These are phyloP conservation scores for Philhelius pedissequus DNA, from an alignment of 2,888 invertebrate species.

Conservation along the genomic window DNA sequence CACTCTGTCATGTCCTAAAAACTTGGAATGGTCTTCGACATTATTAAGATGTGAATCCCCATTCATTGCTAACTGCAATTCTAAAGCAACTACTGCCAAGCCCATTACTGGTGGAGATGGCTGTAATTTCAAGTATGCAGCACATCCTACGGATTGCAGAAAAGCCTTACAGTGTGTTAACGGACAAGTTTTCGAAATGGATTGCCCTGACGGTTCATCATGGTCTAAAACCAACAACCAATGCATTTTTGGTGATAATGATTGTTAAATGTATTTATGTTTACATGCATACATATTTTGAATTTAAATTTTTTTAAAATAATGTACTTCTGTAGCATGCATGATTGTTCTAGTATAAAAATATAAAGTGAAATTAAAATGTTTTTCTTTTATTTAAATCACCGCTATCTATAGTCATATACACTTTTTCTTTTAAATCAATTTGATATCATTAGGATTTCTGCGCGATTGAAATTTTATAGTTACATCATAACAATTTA, in stretches of 20 bases:
- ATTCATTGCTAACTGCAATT: not conserved
- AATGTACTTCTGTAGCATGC: too few relatives aligned
- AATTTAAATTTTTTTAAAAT: too few relatives aligned
- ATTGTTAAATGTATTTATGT: not conserved
- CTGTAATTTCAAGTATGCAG: not conserved
- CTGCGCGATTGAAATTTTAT: too few relatives aligned
- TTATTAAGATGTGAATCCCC: constrained; percentile 17
- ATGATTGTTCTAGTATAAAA: too few relatives aligned
- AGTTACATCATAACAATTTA: too few relatives aligned
- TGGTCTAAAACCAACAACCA: constrained; percentile 47
- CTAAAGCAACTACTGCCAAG: not conserved
- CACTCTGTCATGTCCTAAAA: constrained; percentile 1
- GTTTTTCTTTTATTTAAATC: too few relatives aligned
- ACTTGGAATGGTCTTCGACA: not conserved
- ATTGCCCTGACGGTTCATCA: constrained; percentile 51
- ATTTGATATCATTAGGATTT: too few relatives aligned
- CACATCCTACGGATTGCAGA: constrained; percentile 48
- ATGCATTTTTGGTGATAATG: not conserved
- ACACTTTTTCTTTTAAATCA: too few relatives aligned
- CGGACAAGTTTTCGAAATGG: not conserved
- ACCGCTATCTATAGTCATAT: too few relatives aligned
- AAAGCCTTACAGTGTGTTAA: constrained; percentile 54
- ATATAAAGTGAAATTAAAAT: too few relatives aligned
- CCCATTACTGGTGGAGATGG: not conserved
- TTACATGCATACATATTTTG: too few relatives aligned